These are phyloP conservation scores for Cactoblastis cactorum DNA, from an alignment of 2,888 invertebrate species.

Conservation along the genomic window DNA sequence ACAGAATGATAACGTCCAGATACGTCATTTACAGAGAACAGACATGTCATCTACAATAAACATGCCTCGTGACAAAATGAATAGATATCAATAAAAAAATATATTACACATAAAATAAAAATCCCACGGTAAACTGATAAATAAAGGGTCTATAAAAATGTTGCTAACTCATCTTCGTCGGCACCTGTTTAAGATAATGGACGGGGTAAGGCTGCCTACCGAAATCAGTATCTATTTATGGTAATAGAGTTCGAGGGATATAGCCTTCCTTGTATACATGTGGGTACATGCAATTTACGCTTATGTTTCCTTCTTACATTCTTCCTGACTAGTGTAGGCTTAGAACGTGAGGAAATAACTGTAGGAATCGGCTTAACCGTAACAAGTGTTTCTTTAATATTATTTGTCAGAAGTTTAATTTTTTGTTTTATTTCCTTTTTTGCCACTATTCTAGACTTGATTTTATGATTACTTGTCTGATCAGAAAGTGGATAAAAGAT, in stretches of 20 bases:
- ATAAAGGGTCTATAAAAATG: constrained; percentile 42
- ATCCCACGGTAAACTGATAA: constrained; percentile 30
- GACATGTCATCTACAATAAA: no score
- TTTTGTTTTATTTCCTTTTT: no score
- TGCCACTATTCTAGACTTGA: no score
- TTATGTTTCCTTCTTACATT: constrained; percentile 19
- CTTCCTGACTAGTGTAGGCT: neutral
- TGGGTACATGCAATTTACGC: constrained; percentile 25
- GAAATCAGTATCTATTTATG: constrained; percentile 56
- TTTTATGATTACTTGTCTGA: no score
- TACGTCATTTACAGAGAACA: constrained; percentile 12
- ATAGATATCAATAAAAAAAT: neutral
- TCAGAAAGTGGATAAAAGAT: no score
- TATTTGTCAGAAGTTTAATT: no score
- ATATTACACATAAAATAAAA: neutral
- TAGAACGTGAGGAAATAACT: constrained; percentile 3
- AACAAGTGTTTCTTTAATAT: no score
- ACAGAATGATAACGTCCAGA: neutral
- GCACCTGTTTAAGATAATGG: constrained; percentile 50
- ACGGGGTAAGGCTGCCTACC: constrained; percentile 44
- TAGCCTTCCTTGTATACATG: constrained; percentile 31
- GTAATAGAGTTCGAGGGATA: constrained; percentile 46
- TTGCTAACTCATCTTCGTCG: constrained; percentile 46
- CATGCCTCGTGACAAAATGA: no score
- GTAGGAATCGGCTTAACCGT: neutral